A percentile compares a stretch with the other conserved stretches of the same genome.
Evolutionary conservation across 2,113 vertebrate genomes (phyloP).

Genomic region (Pachypanchax playfairii): DNA sequence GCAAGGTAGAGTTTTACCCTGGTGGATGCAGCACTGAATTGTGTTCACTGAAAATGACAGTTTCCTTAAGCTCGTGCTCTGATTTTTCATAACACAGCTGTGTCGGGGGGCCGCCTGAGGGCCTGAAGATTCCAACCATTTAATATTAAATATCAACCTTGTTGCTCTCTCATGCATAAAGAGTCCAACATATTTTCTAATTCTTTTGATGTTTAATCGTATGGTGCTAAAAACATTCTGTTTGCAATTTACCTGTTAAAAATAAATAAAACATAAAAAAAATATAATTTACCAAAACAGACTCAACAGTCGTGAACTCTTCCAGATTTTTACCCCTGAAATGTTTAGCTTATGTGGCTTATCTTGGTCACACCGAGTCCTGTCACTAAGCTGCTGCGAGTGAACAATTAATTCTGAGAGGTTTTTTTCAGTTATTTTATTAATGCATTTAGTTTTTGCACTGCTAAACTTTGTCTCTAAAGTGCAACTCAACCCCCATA

Average conservation of each 20-base stretch:
- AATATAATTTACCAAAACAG: neutral
- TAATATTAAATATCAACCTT: slow-evolving; percentile 4
- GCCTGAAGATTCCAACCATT: slow-evolving; percentile 1
- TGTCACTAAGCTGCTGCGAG: neutral
- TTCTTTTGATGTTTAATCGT: neutral
- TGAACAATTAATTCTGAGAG: neutral
- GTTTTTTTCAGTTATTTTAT: too few relatives aligned
- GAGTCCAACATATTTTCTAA: neutral
- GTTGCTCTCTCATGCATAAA: neutral
- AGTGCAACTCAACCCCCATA: too few relatives aligned
- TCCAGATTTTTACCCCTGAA: neutral
- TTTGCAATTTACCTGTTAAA: neutral
- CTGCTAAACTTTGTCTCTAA: too few relatives aligned
- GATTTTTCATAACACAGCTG: slow-evolving; percentile 1
- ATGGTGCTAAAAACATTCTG: neutral
- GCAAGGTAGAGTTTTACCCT: neutral
- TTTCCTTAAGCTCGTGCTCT: neutral
- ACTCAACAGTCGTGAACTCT: neutral
- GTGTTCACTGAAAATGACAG: neutral
- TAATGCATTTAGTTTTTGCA: too few relatives aligned
- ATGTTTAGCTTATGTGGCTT: neutral
- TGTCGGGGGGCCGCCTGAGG: neutral
- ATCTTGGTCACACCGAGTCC: neutral
- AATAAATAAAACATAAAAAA: too few relatives aligned
- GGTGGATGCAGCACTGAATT: neutral